These are phyloP conservation scores for Stercorarius parasiticus DNA, from an alignment of 2,113 vertebrate genomes.

Conservation along the genomic window DNA sequence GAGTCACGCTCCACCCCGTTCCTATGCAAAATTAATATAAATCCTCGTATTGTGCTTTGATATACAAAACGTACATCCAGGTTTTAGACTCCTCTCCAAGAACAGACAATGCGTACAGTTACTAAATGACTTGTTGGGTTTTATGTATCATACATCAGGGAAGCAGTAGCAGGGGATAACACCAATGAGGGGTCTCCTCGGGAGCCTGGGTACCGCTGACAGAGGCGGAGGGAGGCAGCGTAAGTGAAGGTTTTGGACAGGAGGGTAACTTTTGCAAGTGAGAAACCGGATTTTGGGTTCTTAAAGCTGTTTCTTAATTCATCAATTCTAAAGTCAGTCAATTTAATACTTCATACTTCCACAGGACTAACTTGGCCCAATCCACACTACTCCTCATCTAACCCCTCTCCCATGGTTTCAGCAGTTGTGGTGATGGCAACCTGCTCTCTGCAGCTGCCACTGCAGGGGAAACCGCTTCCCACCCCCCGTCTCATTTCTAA, in stretches of 20 bases:
- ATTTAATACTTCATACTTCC: background rate
- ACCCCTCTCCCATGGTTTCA: background rate
- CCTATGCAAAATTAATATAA: background rate
- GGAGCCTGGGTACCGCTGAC: background rate
- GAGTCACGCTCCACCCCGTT: background rate
- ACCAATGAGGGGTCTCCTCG: rapidly evolving
- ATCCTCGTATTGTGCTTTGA: rapidly evolving
- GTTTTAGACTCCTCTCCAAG: background rate
- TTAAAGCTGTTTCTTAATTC: background rate
- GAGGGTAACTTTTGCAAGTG: background rate
- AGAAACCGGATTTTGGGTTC: background rate
- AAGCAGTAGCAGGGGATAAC: background rate
- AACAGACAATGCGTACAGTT: rapidly evolving
- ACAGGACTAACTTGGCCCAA: background rate
- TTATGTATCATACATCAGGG: background rate
- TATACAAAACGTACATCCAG: rapidly evolving
- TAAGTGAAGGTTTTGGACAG: background rate
- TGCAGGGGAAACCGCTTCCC: background rate
- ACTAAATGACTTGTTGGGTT: background rate
- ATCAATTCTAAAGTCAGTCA: background rate
- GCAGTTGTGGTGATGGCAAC: background rate
- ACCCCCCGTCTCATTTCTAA: background rate
- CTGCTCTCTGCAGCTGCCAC: background rate
- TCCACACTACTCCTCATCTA: background rate
- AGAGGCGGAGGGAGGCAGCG: background rate